These are phyloP conservation scores for Spongilla lacustris DNA, from an alignment of 37 sponge, comb jelly and placozoan genomes.

Conservation along the genomic window DNA sequence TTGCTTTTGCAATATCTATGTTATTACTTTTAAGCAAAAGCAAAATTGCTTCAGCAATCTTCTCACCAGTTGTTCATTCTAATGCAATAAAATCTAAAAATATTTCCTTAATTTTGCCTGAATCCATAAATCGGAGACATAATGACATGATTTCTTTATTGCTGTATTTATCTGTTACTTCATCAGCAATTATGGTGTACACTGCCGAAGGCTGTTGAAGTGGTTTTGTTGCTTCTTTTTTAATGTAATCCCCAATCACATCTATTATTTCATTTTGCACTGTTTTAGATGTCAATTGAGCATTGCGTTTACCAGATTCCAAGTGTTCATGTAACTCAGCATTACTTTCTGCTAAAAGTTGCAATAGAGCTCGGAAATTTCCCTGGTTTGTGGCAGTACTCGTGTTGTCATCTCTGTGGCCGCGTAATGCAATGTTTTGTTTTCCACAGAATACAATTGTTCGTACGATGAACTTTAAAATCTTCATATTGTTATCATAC, in stretches of 20 bases:
- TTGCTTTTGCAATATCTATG: neutral
- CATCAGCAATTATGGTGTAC: slow-evolving; percentile 9
- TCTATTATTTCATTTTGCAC: slow-evolving; percentile 41
- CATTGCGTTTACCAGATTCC: too few species aligned
- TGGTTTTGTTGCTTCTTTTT: slow-evolving; percentile 12
- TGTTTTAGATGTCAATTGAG: slow-evolving; percentile 32
- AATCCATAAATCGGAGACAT: neutral
- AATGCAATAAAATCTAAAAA: neutral
- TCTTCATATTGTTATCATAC: too few species aligned
- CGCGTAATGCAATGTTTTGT: too few species aligned
- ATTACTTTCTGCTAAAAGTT: too few species aligned
- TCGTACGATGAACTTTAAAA: too few species aligned
- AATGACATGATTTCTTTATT: slow-evolving; percentile 4
- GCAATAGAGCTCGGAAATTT: too few species aligned
- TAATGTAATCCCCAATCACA: slow-evolving; percentile 20
- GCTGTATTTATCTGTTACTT: neutral
- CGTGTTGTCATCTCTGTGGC: too few species aligned
- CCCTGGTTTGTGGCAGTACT: too few species aligned
- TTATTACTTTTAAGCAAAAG: neutral
- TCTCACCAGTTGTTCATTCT: slow-evolving; percentile 1
- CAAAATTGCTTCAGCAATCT: slow-evolving; percentile 4
- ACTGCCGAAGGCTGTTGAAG: slow-evolving; percentile 9
- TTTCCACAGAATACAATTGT: too few species aligned
- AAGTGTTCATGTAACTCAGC: too few species aligned
- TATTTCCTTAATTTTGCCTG: neutral